phyloP scores from a whole-genome alignment of 2,797 vertebrate species.

The Cryptoprocta ferox region DNA sequence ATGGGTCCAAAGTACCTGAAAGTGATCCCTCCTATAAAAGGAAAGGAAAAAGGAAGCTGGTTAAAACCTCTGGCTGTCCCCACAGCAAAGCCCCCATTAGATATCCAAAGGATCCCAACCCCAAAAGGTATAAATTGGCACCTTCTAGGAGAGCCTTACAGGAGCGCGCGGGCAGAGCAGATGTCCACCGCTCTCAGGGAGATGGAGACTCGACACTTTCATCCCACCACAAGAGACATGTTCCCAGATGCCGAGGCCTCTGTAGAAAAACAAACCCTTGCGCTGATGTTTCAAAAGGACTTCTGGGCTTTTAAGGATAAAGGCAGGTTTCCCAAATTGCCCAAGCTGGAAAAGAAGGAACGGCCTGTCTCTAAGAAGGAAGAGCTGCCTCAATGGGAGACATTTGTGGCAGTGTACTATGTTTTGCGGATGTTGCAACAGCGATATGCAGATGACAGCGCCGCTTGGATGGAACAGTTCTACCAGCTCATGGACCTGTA shows the following conservation, averaged over 20 bases:
- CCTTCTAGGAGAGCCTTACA: constrained; percentile 57
- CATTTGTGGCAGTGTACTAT: constrained; percentile 75
- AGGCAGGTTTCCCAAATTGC: constrained; percentile 48
- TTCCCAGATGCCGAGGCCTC: neutral
- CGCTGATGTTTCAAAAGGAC: constrained; percentile 73
- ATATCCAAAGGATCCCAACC: constrained; percentile 14
- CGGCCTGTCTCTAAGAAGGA: neutral
- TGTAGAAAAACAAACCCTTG: constrained; percentile 66
- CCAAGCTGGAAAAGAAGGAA: constrained; percentile 61
- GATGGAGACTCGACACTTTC: neutral
- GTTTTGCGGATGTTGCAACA: constrained; percentile 72
- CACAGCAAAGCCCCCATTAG: neutral
- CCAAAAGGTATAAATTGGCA: constrained; percentile 51
- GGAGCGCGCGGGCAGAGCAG: neutral
- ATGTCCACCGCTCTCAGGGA: constrained; percentile 33
- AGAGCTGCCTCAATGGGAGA: constrained; percentile 67
- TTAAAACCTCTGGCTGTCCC: neutral
- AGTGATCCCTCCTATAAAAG: constrained; percentile 78
- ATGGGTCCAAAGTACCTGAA: constrained; percentile 47
- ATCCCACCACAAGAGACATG: constrained; percentile 24
- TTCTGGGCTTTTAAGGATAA: constrained; percentile 59
- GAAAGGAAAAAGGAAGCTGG: constrained; percentile 38
- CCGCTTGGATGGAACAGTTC: constrained; percentile 72
- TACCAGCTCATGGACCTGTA: constrained; percentile 73
- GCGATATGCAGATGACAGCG: constrained; percentile 24